Evolutionary conservation across 1,140 invertebrate genomes (phyloP).

Genomic region (Drosophila kohkoa): DNA sequence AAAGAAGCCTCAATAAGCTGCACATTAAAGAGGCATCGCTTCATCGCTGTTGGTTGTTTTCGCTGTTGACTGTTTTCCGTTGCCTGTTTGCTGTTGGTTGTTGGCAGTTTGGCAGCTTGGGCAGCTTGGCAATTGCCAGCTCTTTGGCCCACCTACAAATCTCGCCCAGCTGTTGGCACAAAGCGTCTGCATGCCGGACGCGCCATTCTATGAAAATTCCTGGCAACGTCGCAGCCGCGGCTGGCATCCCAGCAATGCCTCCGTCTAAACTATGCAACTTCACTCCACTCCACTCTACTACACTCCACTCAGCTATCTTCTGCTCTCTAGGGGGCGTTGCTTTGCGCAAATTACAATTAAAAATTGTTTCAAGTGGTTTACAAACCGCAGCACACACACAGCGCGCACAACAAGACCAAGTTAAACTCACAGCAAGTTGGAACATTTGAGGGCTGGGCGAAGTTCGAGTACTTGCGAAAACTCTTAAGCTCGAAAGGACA

Average conservation of each 20-base stretch:
- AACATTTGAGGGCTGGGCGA: slow-evolving; percentile 41
- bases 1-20: slow-evolving; percentile 28
- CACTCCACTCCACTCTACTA: slow-evolving; percentile 13
- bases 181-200: slow-evolving; percentile 77
- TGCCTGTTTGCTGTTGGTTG: not conserved
- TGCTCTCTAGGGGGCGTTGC: slow-evolving; percentile 55
- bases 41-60: not conserved
- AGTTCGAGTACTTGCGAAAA: not conserved
- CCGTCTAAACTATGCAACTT: slow-evolving; percentile 71
- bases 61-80: not conserved
- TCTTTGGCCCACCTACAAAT: slow-evolving; percentile 54
- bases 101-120: not conserved
- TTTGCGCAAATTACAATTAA: slow-evolving; percentile 82
- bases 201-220: slow-evolving; percentile 81
- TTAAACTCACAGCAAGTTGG: slow-evolving; percentile 9
- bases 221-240: slow-evolving; percentile 73
- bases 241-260: slow-evolving; percentile 75
- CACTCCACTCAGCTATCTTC: slow-evolving; percentile 18
- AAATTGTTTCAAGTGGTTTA: slow-evolving; percentile 83
- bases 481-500: not conserved
- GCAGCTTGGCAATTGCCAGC: too few relatives aligned
- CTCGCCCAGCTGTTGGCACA: slow-evolving; percentile 59
- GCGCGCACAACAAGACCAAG: slow-evolving; percentile 45
- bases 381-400: slow-evolving; percentile 75
- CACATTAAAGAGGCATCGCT: slow-evolving; percentile 33